Base-by-base conservation (phyloP, 2,797 vertebrate genomes). In the Fringilla coelebs region DNA sequence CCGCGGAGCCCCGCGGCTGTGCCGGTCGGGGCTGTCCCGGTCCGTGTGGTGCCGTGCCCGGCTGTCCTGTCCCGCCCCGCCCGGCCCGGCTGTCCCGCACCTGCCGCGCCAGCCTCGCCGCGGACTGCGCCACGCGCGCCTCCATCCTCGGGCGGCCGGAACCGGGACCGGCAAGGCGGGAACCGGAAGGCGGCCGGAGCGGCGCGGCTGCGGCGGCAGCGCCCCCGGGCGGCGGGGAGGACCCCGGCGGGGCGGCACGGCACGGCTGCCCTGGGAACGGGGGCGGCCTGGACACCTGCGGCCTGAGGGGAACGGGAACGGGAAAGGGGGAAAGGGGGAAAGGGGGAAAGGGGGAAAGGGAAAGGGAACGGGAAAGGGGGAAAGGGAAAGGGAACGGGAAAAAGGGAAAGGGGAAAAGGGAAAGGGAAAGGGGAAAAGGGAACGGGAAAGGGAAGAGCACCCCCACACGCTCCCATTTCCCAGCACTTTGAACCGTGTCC, bases 21-120 rank as follows among this genome's bases (percentile, higher is more conserved):
- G 11, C 60, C 51, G 5, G 8, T 16, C 25, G 15, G 6, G 7
- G 19, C 41, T 22, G 29, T 6, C 17, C 70, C 36, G 9, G 32
- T 10, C 17, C 21, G 16, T 20, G 58, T 58, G 11, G n/a, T 55
- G 11, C 67, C 75, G 28, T 46, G n/a, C 62, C n/a, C 41, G 5
- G 29, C 58, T 10, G 18, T 10, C 20, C 31, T 1, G 32, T 10
- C 32, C 54, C 6, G 17, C 5, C 54, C 32, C 13, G 54, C 21
- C 32, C 32, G 0, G n/a, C 55, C 55, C n/a, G n/a, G 24, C 24
- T 34, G 40, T 40, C 40, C 57, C 58, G 48, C 31, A 99, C 99
- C 99, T 99, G 99, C 92, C 98, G 97, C 46, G 97, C 96, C 40
- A 99, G 96, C 48, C 98, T 98, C 74, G 96, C 96, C 6, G 98